A percentile compares a stretch with the other conserved stretches of the same genome.
Conservation (phyloP, 2,888 invertebrate species). For the Sesia apiformis region DNA sequence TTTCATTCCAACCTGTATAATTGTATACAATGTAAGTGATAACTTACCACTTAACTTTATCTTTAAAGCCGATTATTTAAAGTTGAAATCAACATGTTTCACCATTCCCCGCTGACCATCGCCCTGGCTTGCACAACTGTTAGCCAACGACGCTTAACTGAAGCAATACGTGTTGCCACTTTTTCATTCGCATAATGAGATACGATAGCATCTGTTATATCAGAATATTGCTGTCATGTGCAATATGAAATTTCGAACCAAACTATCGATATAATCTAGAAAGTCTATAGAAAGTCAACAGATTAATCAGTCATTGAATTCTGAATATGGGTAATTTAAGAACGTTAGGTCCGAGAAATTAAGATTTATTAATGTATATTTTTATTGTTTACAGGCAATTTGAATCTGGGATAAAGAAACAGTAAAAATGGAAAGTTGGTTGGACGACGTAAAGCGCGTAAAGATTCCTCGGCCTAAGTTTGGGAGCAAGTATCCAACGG, state of each 20-base stretch:
- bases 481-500: constrained; percentile 79
- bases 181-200: constrained; percentile 13
- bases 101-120: constrained; percentile 40
- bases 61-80: constrained; percentile 8
- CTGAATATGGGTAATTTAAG: too few relatives aligned
- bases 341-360: too few relatives aligned
- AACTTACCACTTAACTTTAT: too few relatives aligned
- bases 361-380: neutral
- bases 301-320: too few relatives aligned
- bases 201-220: constrained; percentile 1
- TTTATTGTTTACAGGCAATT: constrained; percentile 7
- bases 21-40: too few relatives aligned
- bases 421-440: constrained; percentile 84
- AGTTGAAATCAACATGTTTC: constrained; percentile 26
- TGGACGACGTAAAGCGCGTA: constrained; percentile 87
- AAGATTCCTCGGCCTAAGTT: constrained; percentile 90
- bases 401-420: too few relatives aligned
- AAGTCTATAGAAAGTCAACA: too few relatives aligned
- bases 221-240: constrained; percentile 3
- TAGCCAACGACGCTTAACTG: constrained; percentile 25
- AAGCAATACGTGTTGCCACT: constrained; percentile 29
- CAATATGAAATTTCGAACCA: constrained; percentile 5
- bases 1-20: too few relatives aligned
- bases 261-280: neutral
- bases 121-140: constrained; percentile 38